A percentile compares a stretch with the other conserved stretches of the same genome.
Evolutionary conservation across 2,888 invertebrate species (phyloP).

Genomic region (Malthinus seriepunctatus): DNA sequence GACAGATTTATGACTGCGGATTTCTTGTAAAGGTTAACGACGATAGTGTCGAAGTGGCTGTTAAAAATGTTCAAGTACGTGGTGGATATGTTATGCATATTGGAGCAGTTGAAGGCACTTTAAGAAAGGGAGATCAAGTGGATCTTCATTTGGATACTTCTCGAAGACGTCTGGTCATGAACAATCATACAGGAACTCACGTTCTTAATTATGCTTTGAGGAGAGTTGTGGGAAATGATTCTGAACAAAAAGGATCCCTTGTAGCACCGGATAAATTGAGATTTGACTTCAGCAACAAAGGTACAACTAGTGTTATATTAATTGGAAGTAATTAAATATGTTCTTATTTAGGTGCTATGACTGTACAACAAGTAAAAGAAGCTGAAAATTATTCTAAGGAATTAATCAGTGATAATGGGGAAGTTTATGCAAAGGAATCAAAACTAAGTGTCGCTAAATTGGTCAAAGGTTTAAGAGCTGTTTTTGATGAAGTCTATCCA

Average conservation of each 20-base stretch:
- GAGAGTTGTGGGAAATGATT: constrained; percentile 85
- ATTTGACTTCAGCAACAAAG: constrained; percentile 96
- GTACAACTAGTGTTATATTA: not conserved
- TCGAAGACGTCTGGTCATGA: constrained; percentile 92
- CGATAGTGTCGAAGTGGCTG: constrained; percentile 87
- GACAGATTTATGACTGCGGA: constrained; percentile 97
- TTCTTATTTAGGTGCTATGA: constrained; percentile 70
- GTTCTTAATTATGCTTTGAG: constrained; percentile 93
- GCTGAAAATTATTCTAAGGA: constrained; percentile 80
- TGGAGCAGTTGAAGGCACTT: constrained; percentile 82
- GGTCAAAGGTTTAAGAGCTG: constrained; percentile 90
- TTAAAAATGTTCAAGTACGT: constrained; percentile 91
- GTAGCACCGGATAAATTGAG: constrained; percentile 96
- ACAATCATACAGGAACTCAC: constrained; percentile 98
- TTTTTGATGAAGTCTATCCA: constrained; percentile 98
- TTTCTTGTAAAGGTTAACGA: constrained; percentile 81
- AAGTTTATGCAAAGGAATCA: constrained; percentile 88
- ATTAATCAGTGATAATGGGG: constrained; percentile 72
- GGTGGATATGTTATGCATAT: constrained; percentile 96
- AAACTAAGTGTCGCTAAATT: constrained; percentile 84
- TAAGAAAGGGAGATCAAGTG: constrained; percentile 85
- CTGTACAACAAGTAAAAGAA: constrained; percentile 82
- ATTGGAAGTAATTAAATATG: not conserved
- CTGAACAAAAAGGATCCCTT: constrained; percentile 95
- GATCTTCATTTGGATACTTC: constrained; percentile 80